phyloP scores from a whole-genome alignment of 2,113 vertebrate species.

The Choloepus hoffmanni region DNA sequence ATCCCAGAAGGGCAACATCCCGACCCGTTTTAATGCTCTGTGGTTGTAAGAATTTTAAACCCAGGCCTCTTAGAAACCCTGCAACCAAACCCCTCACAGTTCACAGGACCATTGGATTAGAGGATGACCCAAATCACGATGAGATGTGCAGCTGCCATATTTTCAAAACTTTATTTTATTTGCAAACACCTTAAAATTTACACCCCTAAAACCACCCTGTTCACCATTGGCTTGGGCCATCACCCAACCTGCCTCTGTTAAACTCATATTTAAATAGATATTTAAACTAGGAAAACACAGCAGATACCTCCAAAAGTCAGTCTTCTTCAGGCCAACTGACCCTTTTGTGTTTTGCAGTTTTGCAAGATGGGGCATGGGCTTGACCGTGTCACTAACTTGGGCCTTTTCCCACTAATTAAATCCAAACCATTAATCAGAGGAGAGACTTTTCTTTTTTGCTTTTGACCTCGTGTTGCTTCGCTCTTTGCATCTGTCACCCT shows the following conservation, averaged over 20 bases:
- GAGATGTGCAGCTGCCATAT: not conserved
- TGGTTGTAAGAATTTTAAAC: not conserved
- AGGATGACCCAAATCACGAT: not conserved
- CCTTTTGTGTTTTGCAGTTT: not conserved
- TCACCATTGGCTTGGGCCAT: not conserved
- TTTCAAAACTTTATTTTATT: not conserved
- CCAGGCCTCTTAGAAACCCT: not conserved
- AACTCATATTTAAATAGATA: accelerated
- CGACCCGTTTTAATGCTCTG: not conserved
- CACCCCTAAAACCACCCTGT: not conserved
- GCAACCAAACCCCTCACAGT: accelerated
- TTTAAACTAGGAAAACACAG: not conserved
- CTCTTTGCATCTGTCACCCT: not conserved
- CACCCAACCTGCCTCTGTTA: not conserved
- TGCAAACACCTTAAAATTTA: not conserved
- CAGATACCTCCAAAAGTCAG: not conserved
- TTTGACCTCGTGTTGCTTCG: conserved; percentile 56
- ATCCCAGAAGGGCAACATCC: not conserved
- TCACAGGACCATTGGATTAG: not conserved
- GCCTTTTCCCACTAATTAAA: conserved; percentile 47
- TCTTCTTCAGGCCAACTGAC: not conserved
- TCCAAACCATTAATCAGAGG: conserved; percentile 56
- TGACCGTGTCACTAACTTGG: not conserved
- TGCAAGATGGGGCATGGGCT: not conserved
- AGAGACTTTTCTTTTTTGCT: conserved; percentile 50